These are phyloP conservation scores for Drosophila limbata DNA, from an alignment of 2,888 invertebrate species.

Conservation along the genomic window DNA sequence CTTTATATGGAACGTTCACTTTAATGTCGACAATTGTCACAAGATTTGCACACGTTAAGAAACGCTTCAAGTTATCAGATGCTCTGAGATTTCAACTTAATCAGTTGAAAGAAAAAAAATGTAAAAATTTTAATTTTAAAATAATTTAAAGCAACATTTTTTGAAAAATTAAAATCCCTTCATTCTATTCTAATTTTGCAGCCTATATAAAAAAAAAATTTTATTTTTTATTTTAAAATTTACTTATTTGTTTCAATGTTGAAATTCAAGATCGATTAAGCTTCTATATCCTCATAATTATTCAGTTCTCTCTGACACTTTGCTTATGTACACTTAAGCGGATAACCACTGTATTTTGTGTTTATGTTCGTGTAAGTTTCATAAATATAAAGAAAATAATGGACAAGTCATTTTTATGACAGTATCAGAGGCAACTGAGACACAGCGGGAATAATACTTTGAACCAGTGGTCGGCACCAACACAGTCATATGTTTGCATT, in stretches of 20 bases:
- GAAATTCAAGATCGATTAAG: not conserved
- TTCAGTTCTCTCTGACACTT: not conserved
- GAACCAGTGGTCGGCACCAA: too few species aligned
- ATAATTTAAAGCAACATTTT: too few species aligned
- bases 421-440: conserved; percentile 5
- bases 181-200: too few species aligned
- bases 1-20: conserved; percentile 8
- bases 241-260: too few species aligned
- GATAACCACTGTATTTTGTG: conserved; percentile 1
- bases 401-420: conserved; percentile 4
- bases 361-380: not conserved
- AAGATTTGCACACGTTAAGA: not conserved
- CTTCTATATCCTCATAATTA: too few species aligned
- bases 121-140: too few species aligned
- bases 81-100: not conserved
- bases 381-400: not conserved
- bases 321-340: not conserved
- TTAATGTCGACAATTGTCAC: conserved; percentile 2
- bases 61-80: not conserved
- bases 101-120: too few species aligned
- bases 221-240: too few species aligned
- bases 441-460: not conserved
- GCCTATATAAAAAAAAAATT: too few species aligned
- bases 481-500: too few species aligned
- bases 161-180: too few species aligned